These are phyloP conservation scores for Brenthis ino DNA, from an alignment of 2,888 invertebrate species.

Conservation along the genomic window DNA sequence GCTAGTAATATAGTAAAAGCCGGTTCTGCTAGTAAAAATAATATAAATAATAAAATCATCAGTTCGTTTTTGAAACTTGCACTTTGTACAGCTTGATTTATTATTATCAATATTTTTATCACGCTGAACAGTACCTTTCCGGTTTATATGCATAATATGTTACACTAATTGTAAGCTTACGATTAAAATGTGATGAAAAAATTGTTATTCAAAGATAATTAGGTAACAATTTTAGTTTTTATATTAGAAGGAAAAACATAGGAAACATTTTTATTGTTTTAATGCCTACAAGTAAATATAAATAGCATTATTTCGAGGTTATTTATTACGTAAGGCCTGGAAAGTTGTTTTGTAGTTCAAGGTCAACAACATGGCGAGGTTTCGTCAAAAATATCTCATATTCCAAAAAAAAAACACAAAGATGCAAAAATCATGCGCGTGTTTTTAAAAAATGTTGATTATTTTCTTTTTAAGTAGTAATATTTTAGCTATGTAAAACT, in stretches of 20 bases:
- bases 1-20: too few species aligned
- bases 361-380: slow-evolving; percentile 47
- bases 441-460: too few species aligned
- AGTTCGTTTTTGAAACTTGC: neutral
- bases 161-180: too few species aligned
- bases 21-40: too few species aligned
- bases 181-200: too few species aligned
- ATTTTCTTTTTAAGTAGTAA: too few species aligned
- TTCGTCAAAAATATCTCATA: slow-evolving; percentile 33
- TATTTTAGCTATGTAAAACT: too few species aligned
- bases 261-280: slow-evolving; percentile 5
- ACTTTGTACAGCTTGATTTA: neutral
- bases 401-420: slow-evolving; percentile 3
- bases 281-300: slow-evolving; percentile 30
- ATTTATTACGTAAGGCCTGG: slow-evolving; percentile 49
- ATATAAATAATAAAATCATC: too few species aligned
- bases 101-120: neutral
- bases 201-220: too few species aligned
- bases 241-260: slow-evolving; percentile 7
- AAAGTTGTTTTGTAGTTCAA: slow-evolving; percentile 59
- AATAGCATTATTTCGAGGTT: slow-evolving; percentile 36
- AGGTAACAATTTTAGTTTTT: neutral
- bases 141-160: too few species aligned
- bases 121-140: too few species aligned
- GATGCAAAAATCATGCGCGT: too few species aligned